Conservation (phyloP, 1,140 invertebrate species). For the Lepidurus packardi region DNA sequence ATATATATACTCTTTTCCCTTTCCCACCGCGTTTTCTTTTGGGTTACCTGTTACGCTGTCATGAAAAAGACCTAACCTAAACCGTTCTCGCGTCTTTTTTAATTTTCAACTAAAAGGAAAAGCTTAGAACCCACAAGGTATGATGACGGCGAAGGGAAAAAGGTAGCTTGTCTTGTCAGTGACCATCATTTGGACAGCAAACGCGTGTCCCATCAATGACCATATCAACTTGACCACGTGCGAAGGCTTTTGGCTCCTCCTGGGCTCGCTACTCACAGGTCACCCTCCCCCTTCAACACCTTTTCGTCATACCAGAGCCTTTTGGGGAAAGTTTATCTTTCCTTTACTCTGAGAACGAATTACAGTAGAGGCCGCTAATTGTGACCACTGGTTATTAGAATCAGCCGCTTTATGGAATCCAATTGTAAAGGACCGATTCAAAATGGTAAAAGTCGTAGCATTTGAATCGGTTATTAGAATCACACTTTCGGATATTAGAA, state of each 20-base stretch:
- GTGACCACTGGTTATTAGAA: no score
- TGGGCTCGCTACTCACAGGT: not conserved
- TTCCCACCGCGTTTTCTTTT: not conserved
- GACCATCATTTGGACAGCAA: constrained; percentile 18
- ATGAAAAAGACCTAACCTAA: not conserved
- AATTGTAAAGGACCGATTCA: no score
- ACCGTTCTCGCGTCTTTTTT: not conserved
- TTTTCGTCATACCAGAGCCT: not conserved
- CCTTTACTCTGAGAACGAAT: not conserved
- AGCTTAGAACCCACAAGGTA: not conserved
- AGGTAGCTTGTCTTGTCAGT: constrained; percentile 13
- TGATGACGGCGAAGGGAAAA: not conserved
- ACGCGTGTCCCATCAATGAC: constrained; percentile 21
- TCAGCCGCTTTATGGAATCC: no score
- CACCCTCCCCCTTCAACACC: not conserved
- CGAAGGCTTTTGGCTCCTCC: not conserved
- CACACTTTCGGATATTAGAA: no score
- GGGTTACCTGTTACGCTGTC: not conserved
- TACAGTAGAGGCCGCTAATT: not conserved
- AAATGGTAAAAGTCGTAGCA: not conserved
- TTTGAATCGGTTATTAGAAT: not conserved
- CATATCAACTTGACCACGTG: constrained; percentile 18
- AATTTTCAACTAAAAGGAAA: not conserved
- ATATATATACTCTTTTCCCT: not conserved
- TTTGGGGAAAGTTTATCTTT: not conserved